Evolutionary conservation across 2,888 invertebrate genomes (phyloP).

Genomic region (Xiphydria camelus): DNA sequence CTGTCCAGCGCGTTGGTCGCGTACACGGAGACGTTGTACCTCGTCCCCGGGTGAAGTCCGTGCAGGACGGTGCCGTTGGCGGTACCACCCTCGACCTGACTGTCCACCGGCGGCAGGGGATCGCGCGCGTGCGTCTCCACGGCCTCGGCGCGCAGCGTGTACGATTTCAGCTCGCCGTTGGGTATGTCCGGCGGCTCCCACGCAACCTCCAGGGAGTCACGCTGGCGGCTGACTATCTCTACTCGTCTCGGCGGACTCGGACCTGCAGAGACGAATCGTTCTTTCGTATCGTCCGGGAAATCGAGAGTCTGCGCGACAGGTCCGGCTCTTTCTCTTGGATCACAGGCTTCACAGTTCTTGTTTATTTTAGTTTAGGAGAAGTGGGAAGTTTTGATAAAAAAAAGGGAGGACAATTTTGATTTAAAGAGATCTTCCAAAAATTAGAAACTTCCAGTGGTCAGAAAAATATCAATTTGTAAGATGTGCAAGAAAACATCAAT

Average conservation of each 20-base stretch:
- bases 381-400: slow-evolving; percentile 2
- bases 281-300: too few species aligned
- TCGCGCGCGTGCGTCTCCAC: slow-evolving; percentile 44
- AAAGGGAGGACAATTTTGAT: slow-evolving; percentile 1
- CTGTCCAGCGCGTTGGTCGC: slow-evolving; percentile 66
- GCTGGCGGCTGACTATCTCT: slow-evolving; percentile 61
- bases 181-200: slow-evolving; percentile 60
- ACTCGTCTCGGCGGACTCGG: slow-evolving; percentile 74
- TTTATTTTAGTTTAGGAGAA: too few species aligned
- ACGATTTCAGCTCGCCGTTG: slow-evolving; percentile 59
- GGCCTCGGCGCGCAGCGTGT: slow-evolving; percentile 52
- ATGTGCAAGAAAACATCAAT: too few species aligned
- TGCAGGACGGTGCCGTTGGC: slow-evolving; percentile 50
- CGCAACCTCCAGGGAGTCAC: slow-evolving; percentile 49
- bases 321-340: too few species aligned
- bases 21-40: slow-evolving; percentile 73
- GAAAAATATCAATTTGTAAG: too few species aligned
- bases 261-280: slow-evolving; percentile 55
- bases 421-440: too few species aligned
- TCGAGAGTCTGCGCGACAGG: too few species aligned
- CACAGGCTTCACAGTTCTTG: too few species aligned
- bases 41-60: slow-evolving; percentile 72
- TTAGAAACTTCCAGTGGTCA: too few species aligned
- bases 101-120: slow-evolving; percentile 40
- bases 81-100: slow-evolving; percentile 46